Percentiles rank a stretch among this genome's conserved stretches.
These are phyloP conservation scores for Lucilia cuprina DNA, from an alignment of 1,140 invertebrate genomes.

Conservation along the genomic window DNA sequence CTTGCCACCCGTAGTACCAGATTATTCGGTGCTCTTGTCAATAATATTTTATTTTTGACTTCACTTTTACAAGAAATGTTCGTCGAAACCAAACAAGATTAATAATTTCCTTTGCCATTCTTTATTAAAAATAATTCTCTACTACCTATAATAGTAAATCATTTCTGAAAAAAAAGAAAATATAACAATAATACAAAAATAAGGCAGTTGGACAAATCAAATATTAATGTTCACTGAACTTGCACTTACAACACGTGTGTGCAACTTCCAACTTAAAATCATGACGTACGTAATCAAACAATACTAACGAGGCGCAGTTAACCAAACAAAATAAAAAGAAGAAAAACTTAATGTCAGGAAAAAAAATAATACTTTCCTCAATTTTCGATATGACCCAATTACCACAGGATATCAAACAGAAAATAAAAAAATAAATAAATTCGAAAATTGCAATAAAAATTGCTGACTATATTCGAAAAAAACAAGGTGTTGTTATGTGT, in stretches of 20 bases:
- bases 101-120: too few relatives aligned
- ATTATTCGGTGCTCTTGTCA: too few relatives aligned
- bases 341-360: not conserved
- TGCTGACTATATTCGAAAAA: not conserved
- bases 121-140: not conserved
- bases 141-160: not conserved
- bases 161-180: not conserved
- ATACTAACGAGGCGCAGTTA: not conserved
- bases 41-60: too few relatives aligned
- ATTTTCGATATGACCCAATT: constrained; percentile 10
- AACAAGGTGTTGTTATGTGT: not conserved
- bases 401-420: not conserved
- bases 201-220: not conserved
- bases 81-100: too few relatives aligned
- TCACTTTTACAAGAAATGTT: too few relatives aligned
- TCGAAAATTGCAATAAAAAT: not conserved
- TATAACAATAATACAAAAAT: not conserved
- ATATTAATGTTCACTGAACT: not conserved
- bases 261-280: not conserved
- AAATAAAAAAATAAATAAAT: not conserved
- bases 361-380: not conserved
- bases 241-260: not conserved
- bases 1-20: too few relatives aligned
- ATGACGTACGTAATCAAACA: not conserved
- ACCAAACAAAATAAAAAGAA: not conserved